A percentile compares a stretch with the other conserved stretches of the same genome.
These are phyloP conservation scores for Dolichallabes microphthalmus DNA, from an alignment of 2,113 vertebrate genomes.

Conservation along the genomic window DNA sequence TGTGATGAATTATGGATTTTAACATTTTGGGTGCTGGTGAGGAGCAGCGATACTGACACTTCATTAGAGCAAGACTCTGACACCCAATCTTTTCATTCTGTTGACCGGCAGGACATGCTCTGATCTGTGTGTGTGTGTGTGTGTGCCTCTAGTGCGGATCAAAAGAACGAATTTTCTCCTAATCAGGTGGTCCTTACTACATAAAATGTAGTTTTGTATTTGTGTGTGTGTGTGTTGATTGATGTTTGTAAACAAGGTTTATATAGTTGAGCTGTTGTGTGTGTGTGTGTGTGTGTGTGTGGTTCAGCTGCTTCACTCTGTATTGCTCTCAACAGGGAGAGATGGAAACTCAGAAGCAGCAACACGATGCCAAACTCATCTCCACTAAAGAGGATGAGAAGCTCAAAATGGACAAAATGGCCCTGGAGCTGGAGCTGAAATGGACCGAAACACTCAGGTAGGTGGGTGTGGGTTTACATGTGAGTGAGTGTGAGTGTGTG, in stretches of 20 bases:
- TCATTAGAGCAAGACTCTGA: conserved; percentile 35
- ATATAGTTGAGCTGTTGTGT: too few relatives aligned
- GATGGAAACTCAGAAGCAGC: conserved; percentile 86
- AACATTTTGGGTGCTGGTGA: neutral
- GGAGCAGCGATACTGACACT: conserved; percentile 27
- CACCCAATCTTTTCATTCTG: neutral
- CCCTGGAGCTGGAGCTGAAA: conserved; percentile 92
- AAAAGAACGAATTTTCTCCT: too few relatives aligned
- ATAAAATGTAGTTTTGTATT: too few relatives aligned
- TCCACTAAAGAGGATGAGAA: conserved; percentile 90
- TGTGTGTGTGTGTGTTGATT: neutral
- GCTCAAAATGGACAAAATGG: conserved; percentile 89
- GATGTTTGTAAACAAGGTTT: conserved; percentile 10
- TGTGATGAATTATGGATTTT: conserved; percentile 20
- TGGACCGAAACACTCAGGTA: conserved; percentile 96
- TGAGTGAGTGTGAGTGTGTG: conserved; percentile 18
- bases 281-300: neutral
- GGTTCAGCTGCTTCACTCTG: neutral
- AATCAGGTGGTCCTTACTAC: too few relatives aligned
- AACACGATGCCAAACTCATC: conserved; percentile 85
- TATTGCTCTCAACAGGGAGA: conserved; percentile 76
- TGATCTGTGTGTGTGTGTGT: conserved; percentile 20
- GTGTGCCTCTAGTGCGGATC: too few relatives aligned
- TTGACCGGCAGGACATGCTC: conserved; percentile 23
- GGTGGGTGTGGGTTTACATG: neutral